Percentiles rank a stretch among this genome's conserved stretches.
Evolutionary conservation across 2,888 invertebrate genomes (phyloP).

Genomic region (Hoplodrina blanda): DNA sequence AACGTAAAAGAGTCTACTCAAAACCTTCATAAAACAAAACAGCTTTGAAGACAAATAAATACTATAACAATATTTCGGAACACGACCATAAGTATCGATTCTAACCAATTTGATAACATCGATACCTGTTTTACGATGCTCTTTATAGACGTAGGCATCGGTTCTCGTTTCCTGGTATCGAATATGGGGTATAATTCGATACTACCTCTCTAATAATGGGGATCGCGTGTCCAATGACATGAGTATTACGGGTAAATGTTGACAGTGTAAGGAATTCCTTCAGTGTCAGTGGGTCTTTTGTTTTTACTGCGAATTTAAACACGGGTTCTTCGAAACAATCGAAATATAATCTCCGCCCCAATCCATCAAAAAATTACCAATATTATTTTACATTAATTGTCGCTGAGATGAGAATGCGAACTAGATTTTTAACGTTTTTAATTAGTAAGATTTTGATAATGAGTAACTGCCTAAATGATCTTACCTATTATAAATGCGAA

Average conservation of each 20-base stretch:
- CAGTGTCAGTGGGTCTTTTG: constrained; percentile 16
- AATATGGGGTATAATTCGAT: constrained; percentile 54
- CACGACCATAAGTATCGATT: constrained; percentile 50
- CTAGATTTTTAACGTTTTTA: no score
- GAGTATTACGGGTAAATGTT: constrained; percentile 38
- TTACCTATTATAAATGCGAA: no score
- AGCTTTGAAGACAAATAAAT: constrained; percentile 46
- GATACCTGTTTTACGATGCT: constrained; percentile 60
- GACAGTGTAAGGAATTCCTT: constrained; percentile 13
- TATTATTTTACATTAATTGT: no score
- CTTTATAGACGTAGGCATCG: constrained; percentile 49
- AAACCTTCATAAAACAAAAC: constrained; percentile 33
- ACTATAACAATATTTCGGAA: constrained; percentile 39
- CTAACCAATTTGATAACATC: constrained; percentile 58
- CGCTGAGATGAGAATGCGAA: no score
- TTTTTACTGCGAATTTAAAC: not conserved
- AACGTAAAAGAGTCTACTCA: constrained; percentile 18
- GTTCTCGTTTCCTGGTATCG: constrained; percentile 61
- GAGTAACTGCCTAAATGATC: no score
- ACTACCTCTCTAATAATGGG: constrained; percentile 54
- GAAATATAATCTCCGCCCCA: no score
- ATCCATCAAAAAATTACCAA: no score
- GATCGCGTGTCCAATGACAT: constrained; percentile 58
- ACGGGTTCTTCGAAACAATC: no score
- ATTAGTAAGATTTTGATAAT: no score